Base-by-base conservation (phyloP, 30 jellyfish, hydroid and myxozoan species). In the Hydra vulgaris region DNA sequence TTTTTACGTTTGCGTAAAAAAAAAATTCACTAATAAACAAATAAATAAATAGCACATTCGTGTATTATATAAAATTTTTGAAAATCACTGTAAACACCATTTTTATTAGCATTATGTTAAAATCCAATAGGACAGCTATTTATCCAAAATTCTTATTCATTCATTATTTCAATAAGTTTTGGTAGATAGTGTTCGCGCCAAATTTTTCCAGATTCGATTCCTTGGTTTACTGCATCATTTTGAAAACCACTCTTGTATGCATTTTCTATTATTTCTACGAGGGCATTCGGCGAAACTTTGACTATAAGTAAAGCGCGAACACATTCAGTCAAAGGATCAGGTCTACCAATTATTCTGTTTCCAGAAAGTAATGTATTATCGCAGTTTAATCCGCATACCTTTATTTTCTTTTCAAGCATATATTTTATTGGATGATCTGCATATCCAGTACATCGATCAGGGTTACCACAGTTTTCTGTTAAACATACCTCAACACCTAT, bases 291-390 rank as follows among this genome's bases (percentile, higher is more conserved):
- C 23, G 83, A 21, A 61, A 80, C 7, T 12, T 53, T 52, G 0
- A 74, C 68, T 16, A 56, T 82, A 8, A 80, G 74, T 21, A 80
- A 22, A 18, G 87, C 87, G 25, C 87, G 72, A 4, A 66, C 83
- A 23, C 83, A 80, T 66, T 80, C 87, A n/a, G 70, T 80, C 7
- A 74, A 22, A 61, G 87, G 87, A 71, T 80, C 87, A 66, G 87
- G 87, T 15, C 72, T 27, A 25, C 87, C 87, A 52, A 80, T 52
- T 18, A 15, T 71, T 1, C 70, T 25, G 85, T 52, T 80, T 66
- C 87, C 87, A 4, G 82, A 67, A 21, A 80, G 72, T n/a, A 80
- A 26, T 52, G 70, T 18, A 80, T 80, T 70, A 27, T 80, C 87
- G 27, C 83, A 67, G 54, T 80, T 80, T 40, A 80, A 53, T 1